These are phyloP conservation scores for Alouatta palliata DNA, from an alignment of 2,113 vertebrate genomes.

Conservation along the genomic window DNA sequence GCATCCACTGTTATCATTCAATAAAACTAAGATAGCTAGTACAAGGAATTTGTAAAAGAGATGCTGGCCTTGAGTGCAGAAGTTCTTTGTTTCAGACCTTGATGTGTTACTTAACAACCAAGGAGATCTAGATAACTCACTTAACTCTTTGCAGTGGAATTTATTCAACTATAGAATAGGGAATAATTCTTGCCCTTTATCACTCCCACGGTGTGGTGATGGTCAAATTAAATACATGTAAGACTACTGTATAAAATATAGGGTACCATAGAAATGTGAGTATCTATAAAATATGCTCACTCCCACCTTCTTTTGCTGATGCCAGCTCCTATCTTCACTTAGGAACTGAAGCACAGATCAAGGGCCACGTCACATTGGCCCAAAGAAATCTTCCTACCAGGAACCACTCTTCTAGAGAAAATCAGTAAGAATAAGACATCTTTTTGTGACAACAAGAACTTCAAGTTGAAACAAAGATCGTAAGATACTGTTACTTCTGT, in stretches of 20 bases:
- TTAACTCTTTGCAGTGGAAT: not conserved
- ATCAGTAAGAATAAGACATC: not conserved
- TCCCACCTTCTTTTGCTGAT: not conserved
- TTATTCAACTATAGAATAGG: not conserved
- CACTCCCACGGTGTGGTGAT: not conserved
- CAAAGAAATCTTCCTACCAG: not conserved
- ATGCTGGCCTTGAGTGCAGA: not conserved
- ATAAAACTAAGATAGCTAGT: not conserved
- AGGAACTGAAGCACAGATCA: not conserved
- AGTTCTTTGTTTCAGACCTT: not conserved
- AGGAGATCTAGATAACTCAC: not conserved
- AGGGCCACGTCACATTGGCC: not conserved
- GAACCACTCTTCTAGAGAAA: not conserved
- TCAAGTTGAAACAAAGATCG: not conserved
- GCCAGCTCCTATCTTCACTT: not conserved
- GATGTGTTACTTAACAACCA: not conserved
- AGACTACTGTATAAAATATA: not conserved
- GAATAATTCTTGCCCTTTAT: not conserved
- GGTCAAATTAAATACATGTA: not conserved
- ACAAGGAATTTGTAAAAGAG: not conserved
- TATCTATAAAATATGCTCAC: not conserved
- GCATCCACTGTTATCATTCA: not conserved
- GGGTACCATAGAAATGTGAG: not conserved
- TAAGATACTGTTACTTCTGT: not conserved
- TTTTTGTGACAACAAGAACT: not conserved